Conservation (phyloP, 2,113 vertebrate species). For the Pogonocichla stellata region DNA sequence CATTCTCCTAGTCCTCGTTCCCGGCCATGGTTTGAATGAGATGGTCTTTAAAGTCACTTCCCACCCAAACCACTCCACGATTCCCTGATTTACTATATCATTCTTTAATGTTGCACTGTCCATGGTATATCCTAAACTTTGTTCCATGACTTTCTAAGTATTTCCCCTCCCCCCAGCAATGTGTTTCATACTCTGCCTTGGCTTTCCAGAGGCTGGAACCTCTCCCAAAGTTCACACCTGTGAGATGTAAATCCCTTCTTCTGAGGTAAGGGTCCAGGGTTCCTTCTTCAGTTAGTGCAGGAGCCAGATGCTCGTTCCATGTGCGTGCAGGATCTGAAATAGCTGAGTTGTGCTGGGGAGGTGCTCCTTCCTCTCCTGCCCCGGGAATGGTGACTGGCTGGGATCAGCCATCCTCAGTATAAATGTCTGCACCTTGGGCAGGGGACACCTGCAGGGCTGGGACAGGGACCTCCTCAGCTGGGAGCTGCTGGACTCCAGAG, state of each 20-base stretch:
- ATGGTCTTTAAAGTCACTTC: neutral
- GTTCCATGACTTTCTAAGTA: neutral
- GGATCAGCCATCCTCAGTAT: neutral
- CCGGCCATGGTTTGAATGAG: neutral
- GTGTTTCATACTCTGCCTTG: neutral
- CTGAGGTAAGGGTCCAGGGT: neutral
- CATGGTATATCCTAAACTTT: neutral
- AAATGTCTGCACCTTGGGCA: neutral
- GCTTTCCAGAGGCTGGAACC: neutral
- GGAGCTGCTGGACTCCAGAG: fast-evolving
- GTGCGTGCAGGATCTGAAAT: neutral
- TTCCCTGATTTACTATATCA: neutral
- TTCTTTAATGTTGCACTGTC: neutral
- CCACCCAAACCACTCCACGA: neutral
- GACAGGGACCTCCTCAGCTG: neutral
- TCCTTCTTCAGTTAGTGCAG: neutral
- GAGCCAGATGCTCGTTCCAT: neutral
- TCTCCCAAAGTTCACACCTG: neutral
- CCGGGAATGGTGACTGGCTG: neutral
- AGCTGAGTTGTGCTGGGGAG: neutral
- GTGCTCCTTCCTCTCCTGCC: neutral
- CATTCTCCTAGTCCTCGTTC: neutral
- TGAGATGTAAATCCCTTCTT: neutral
- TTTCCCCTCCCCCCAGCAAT: fast-evolving
- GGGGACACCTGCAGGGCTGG: neutral